These are phyloP conservation scores for Nothoprocta pentlandii DNA, from an alignment of 2,113 vertebrate species.

Conservation along the genomic window DNA sequence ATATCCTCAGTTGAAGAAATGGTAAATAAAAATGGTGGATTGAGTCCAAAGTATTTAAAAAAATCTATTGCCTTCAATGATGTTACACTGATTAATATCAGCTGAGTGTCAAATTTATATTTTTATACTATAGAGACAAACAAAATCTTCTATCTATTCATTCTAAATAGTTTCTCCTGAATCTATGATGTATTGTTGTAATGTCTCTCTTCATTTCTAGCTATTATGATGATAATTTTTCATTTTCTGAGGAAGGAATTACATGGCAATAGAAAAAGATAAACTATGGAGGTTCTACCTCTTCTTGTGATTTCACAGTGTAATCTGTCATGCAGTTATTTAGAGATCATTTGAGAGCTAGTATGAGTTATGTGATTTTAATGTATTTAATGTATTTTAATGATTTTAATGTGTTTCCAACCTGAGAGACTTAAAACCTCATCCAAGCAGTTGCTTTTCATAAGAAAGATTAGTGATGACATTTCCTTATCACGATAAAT, in stretches of 20 bases:
- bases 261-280: not conserved
- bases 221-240: not conserved
- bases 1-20: not conserved
- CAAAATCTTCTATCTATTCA: not conserved
- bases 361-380: no score
- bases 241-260: not conserved
- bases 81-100: not conserved
- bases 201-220: not conserved
- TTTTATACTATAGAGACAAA: not conserved
- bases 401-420: not conserved
- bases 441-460: accelerated
- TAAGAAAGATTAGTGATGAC: not conserved
- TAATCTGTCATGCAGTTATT: not conserved
- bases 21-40: not conserved
- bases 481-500: not conserved
- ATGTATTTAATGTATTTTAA: not conserved
- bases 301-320: not conserved
- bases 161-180: not conserved
- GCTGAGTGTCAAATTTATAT: not conserved
- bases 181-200: not conserved
- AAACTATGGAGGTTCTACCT: not conserved
- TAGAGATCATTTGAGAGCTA: not conserved
- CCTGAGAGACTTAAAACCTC: not conserved
- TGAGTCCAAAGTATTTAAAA: not conserved
- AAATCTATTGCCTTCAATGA: not conserved